These are phyloP conservation scores for Dipus sagitta DNA, from an alignment of 2,797 vertebrate genomes.

Conservation along the genomic window DNA sequence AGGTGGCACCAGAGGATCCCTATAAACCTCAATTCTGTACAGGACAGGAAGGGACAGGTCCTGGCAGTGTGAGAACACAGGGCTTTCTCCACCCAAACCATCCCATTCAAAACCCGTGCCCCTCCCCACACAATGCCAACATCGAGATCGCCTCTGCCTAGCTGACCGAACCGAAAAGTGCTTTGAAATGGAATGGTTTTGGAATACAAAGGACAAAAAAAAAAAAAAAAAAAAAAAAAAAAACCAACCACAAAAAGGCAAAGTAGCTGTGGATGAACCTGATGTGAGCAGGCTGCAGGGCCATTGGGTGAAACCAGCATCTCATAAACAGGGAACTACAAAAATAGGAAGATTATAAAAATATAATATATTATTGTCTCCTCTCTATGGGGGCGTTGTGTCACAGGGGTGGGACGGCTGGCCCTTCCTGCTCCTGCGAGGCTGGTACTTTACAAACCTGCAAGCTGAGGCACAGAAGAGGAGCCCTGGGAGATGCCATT, in stretches of 20 bases:
- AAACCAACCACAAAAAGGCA: background rate
- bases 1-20: conserved; percentile 88
- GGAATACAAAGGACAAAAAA: conserved; percentile 82
- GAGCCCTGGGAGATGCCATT: conserved; percentile 88
- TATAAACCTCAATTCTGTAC: conserved; percentile 83
- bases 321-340: conserved; percentile 90
- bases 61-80: conserved; percentile 84
- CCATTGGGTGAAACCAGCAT: conserved; percentile 84
- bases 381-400: conserved; percentile 84
- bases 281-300: conserved; percentile 84
- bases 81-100: conserved; percentile 88
- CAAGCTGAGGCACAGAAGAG: conserved; percentile 81
- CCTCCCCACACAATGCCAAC: conserved; percentile 85
- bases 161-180: conserved; percentile 96
- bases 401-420: conserved; percentile 81
- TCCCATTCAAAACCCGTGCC: conserved; percentile 87
- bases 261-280: conserved; percentile 89
- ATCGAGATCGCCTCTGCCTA: conserved; percentile 88
- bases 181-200: conserved; percentile 96
- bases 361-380: conserved; percentile 89
- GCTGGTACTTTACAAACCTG: conserved; percentile 85
- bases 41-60: conserved; percentile 84
- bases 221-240: conserved; percentile 76
- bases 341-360: conserved; percentile 91
- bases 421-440: conserved; percentile 77